Evolutionary conservation across 2,888 invertebrate genomes (phyloP).

Genomic region (Vesta saturnalis): DNA sequence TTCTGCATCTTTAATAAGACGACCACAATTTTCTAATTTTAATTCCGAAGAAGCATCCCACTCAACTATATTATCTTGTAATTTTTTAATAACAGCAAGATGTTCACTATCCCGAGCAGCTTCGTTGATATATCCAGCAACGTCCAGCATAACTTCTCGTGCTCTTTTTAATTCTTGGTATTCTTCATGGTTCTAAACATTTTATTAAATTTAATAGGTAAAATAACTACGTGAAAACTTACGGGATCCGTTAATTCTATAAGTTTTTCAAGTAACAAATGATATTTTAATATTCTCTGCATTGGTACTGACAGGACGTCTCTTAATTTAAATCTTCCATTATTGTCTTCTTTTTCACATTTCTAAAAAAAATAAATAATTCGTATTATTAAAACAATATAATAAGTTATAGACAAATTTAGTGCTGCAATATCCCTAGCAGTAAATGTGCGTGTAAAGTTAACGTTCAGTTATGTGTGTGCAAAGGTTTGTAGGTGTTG

Average conservation of each 20-base stretch:
- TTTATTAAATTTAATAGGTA: neutral
- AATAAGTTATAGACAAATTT: too few species aligned
- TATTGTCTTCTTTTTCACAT: conserved; percentile 93
- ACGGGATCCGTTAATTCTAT: conserved; percentile 87
- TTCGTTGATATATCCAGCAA: conserved; percentile 97
- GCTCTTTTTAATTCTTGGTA: conserved; percentile 84
- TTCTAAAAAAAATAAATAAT: conserved; percentile 66
- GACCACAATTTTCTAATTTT: conserved; percentile 88
- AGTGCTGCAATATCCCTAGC: too few species aligned
- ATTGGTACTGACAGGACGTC: conserved; percentile 98
- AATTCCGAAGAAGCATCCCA: conserved; percentile 84
- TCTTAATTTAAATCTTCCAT: conserved; percentile 92
- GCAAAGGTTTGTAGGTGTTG: too few species aligned
- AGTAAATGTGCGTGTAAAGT: too few species aligned
- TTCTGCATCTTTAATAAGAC: conserved; percentile 93
- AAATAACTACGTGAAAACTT: conserved; percentile 52
- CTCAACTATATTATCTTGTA: conserved; percentile 87
- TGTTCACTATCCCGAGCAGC: conserved; percentile 97
- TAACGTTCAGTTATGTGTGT: too few species aligned
- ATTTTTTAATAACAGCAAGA: conserved; percentile 87
- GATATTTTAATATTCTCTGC: conserved; percentile 98
- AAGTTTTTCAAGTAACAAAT: conserved; percentile 89
- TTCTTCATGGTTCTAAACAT: conserved; percentile 81
- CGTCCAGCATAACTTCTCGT: conserved; percentile 95
- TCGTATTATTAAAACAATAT: conserved; percentile 8